phyloP scores from a whole-genome alignment of 2,888 invertebrate genomes.

The Lithophane socia region DNA sequence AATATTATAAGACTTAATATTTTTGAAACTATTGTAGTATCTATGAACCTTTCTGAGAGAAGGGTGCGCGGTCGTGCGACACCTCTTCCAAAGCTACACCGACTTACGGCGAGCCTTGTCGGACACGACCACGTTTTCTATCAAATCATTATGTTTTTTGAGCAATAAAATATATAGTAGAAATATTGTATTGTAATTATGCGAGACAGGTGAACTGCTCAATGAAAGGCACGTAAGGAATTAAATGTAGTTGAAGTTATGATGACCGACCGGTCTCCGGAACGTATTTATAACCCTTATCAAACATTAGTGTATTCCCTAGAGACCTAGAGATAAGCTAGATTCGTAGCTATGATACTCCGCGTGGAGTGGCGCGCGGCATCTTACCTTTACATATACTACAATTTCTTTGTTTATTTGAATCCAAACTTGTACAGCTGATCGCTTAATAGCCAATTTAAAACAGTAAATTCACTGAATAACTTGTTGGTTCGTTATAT shows the following conservation, averaged over 20 bases:
- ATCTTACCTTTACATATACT: conserved; percentile 43
- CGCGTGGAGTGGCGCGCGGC: conserved; percentile 64
- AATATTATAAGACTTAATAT: conserved; percentile 84
- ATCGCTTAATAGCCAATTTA: neutral
- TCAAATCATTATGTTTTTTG: conserved; percentile 73
- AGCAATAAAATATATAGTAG: conserved; percentile 78
- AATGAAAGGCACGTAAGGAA: conserved; percentile 87
- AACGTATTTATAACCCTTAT: conserved; percentile 75
- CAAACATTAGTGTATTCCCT: conserved; percentile 81
- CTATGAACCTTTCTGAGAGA: conserved; percentile 73
- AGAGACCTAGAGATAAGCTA: conserved; percentile 83
- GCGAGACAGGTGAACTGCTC: conserved; percentile 84
- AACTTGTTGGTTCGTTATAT: neutral
- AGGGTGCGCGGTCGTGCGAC: conserved; percentile 45
- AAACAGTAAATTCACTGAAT: neutral
- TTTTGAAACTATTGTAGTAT: conserved; percentile 85
- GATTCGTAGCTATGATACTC: conserved; percentile 75
- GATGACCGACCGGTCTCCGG: conserved; percentile 69
- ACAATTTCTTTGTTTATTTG: neutral
- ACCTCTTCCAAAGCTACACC: neutral
- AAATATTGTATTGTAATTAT: conserved; percentile 72
- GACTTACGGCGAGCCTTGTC: neutral
- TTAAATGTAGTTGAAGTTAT: conserved; percentile 82
- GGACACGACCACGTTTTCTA: conserved; percentile 47
- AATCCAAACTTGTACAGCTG: conserved; percentile 37